Evolutionary conservation across 2,113 vertebrate species (phyloP).

Genomic region (Tetrax tetrax): DNA sequence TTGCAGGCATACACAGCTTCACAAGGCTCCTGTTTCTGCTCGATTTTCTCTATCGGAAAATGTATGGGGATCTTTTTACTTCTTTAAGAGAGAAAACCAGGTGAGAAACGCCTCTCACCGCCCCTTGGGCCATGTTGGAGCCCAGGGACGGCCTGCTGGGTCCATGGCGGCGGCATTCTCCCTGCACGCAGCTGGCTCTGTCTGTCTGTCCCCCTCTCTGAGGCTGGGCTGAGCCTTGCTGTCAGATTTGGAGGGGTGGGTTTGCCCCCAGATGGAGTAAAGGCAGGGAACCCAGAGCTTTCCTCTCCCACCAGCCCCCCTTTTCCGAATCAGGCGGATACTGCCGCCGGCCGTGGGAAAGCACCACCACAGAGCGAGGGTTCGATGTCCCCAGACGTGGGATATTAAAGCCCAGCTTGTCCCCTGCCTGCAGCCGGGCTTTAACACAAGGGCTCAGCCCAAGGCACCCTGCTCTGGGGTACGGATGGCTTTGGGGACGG

Average conservation of each 20-base stretch:
- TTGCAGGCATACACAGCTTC: background rate
- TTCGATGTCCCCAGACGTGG: accelerated
- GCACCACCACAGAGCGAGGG: background rate
- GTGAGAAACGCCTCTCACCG: background rate
- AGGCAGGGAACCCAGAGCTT: background rate
- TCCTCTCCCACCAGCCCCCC: background rate
- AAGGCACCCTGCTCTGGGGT: background rate
- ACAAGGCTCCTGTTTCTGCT: accelerated
- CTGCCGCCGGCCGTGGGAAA: accelerated
- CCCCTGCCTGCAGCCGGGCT: accelerated
- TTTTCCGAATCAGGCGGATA: accelerated
- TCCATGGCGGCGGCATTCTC: background rate
- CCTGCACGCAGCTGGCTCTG: background rate
- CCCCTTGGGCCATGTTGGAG: accelerated
- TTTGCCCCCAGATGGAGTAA: background rate
- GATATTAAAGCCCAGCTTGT: background rate
- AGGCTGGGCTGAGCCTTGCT: background rate
- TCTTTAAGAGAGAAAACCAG: background rate
- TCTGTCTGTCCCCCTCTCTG: background rate
- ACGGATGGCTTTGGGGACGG: accelerated
- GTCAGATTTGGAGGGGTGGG: accelerated
- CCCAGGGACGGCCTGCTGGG: background rate
- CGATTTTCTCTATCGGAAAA: background rate
- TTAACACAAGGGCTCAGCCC: background rate
- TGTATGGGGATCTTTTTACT: background rate